Evolutionary conservation across 2,797 vertebrate species (phyloP).

Genomic region (Poecilia picta): DNA sequence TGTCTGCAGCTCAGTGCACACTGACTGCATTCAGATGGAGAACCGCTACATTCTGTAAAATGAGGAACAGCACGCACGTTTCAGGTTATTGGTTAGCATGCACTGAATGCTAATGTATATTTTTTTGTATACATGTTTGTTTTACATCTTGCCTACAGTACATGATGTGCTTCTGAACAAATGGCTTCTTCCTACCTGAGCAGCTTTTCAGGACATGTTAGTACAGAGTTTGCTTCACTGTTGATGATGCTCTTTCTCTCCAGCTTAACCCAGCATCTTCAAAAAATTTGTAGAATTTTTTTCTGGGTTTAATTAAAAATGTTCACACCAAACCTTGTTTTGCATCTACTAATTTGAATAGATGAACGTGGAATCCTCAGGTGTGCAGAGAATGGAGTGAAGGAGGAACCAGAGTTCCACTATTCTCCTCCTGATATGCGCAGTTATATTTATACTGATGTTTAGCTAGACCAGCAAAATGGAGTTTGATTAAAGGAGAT

Average conservation of each 20-base stretch:
- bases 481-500: too few species aligned
- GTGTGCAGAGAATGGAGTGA: not conserved
- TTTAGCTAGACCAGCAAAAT: too few species aligned
- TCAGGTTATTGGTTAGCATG: not conserved
- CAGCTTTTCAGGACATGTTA: not conserved
- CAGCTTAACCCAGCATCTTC: not conserved
- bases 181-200: not conserved
- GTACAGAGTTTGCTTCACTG: not conserved
- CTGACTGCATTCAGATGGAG: conserved; percentile 61
- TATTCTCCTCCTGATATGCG: not conserved
- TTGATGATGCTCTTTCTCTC: not conserved
- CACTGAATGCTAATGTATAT: not conserved
- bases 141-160: not conserved
- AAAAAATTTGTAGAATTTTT: not conserved
- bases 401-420: not conserved
- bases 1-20: conserved; percentile 62
- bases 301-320: too few species aligned
- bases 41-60: conserved; percentile 36
- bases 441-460: not conserved
- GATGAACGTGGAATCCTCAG: not conserved
- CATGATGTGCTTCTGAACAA: not conserved
- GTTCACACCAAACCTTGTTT: too few species aligned
- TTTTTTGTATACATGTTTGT: not conserved
- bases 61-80: conserved; percentile 21
- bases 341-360: not conserved